Conservation (phyloP, 2,888 invertebrate genomes). For the Calephelis perditalis region DNA sequence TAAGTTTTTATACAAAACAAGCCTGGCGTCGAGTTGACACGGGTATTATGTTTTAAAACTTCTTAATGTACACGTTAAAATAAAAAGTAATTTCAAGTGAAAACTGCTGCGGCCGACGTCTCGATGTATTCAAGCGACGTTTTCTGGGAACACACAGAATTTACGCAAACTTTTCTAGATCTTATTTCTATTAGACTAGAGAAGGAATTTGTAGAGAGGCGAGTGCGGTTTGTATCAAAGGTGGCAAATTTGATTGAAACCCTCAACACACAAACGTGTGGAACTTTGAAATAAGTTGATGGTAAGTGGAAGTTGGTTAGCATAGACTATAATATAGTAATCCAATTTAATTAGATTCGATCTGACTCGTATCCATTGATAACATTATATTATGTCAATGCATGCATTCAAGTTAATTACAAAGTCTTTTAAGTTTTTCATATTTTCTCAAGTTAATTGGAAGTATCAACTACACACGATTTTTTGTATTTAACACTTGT, state of each 20-base stretch:
- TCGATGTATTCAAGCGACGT: constrained; percentile 10
- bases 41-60: constrained; percentile 24
- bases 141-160: neutral
- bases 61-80: constrained; percentile 27
- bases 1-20: constrained; percentile 20
- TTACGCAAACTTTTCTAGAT: neutral
- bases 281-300: constrained; percentile 6
- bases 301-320: neutral
- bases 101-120: constrained; percentile 15
- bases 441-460: too few species aligned
- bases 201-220: neutral
- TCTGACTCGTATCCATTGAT: neutral
- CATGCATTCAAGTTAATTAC: neutral
- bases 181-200: neutral
- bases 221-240: neutral
- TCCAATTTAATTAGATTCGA: constrained; percentile 9
- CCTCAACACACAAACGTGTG: neutral
- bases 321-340: neutral
- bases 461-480: too few species aligned
- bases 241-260: constrained; percentile 11
- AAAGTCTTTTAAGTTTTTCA: too few species aligned
- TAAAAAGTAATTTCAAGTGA: constrained; percentile 19
- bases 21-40: constrained; percentile 15
- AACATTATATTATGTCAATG: neutral
- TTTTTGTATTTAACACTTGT: too few species aligned